A percentile compares a stretch with the other conserved stretches of the same genome.
phyloP scores from a whole-genome alignment of 2,797 vertebrate genomes.

The Geotrypetes seraphini region DNA sequence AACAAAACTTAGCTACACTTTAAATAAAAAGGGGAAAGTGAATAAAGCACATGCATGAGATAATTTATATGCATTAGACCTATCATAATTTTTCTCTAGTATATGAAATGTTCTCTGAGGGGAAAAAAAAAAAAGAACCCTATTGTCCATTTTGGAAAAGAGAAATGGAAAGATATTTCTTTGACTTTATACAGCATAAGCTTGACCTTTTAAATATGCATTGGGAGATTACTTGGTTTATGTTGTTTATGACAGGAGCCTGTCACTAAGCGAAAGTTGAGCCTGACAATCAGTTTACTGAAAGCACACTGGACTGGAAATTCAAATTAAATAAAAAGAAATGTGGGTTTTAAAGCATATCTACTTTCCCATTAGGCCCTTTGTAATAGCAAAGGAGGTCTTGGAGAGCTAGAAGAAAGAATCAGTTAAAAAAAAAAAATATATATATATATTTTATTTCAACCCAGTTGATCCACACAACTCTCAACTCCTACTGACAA shows the following conservation, averaged over 20 bases:
- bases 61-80: not conserved
- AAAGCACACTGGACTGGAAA: constrained; percentile 1
- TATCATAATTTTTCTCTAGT: not conserved
- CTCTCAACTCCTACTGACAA: too few species aligned
- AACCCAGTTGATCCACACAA: too few species aligned
- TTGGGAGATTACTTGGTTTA: constrained; percentile 1
- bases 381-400: too few species aligned
- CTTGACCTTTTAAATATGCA: constrained; percentile 11
- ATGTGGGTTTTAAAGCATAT: too few species aligned
- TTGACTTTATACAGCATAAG: not conserved
- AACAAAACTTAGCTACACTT: too few species aligned
- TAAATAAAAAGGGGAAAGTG: not conserved
- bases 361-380: too few species aligned
- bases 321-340: too few species aligned
- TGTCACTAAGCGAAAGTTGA: not conserved
- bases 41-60: not conserved
- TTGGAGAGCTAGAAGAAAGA: too few species aligned
- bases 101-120: not conserved
- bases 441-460: too few species aligned
- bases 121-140: too few species aligned
- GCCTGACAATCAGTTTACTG: not conserved
- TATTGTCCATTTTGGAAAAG: not conserved
- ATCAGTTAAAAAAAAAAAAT: too few species aligned
- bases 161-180: not conserved
- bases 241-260: not conserved